Conservation (phyloP, 2,113 vertebrate species). For the Mohoua ochrocephala region DNA sequence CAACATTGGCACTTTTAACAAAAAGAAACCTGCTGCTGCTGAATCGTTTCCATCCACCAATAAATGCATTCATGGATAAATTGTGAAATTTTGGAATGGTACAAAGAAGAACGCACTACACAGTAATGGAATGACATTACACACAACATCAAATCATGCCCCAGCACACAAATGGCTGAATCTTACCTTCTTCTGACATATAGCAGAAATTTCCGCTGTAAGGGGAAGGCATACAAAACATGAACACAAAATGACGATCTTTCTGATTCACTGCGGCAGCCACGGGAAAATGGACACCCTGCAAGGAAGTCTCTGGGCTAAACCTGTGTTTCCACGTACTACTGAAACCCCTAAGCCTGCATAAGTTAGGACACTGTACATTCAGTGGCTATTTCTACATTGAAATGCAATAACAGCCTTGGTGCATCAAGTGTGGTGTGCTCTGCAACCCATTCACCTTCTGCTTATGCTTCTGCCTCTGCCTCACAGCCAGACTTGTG, state of each 20-base stretch:
- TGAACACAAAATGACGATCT: constrained; percentile 58
- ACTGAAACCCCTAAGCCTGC: neutral
- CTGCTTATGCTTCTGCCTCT: neutral
- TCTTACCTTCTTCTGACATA: constrained; percentile 99
- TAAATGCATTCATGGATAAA: constrained; percentile 22
- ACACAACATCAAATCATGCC: constrained; percentile 65
- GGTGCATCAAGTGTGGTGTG: neutral
- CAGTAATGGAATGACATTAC: constrained; percentile 61
- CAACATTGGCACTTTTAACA: constrained; percentile 4
- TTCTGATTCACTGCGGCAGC: neutral
- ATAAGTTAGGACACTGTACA: neutral
- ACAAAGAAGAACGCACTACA: constrained; percentile 19
- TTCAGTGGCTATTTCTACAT: neutral
- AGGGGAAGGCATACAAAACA: constrained; percentile 76
- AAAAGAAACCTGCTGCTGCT: constrained; percentile 35
- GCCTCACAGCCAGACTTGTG: neutral
- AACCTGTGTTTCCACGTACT: neutral
- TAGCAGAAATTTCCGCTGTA: constrained; percentile 99
- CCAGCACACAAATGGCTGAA: constrained; percentile 41
- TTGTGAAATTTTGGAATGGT: constrained; percentile 1
- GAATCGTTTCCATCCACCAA: neutral
- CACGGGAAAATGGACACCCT: neutral
- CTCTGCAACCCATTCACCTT: neutral
- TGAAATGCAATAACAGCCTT: neutral
- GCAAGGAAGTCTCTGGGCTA: neutral